phyloP scores from a whole-genome alignment of 2,797 vertebrate genomes.

The Enteromius thamalakanensis region DNA sequence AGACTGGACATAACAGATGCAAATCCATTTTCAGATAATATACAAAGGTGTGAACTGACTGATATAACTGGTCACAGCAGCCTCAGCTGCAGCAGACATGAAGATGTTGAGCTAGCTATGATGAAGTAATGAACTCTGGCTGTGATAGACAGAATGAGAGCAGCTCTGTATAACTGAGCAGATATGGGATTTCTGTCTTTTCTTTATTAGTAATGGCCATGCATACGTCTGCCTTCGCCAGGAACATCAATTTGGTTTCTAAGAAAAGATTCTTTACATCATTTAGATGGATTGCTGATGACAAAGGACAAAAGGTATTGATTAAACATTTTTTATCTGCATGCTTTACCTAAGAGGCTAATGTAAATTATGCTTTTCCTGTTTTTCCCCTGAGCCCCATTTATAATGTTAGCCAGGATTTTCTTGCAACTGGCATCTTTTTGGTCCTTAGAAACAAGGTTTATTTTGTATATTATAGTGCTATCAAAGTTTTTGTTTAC shows the following conservation, averaged over 20 bases:
- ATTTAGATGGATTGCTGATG: background rate
- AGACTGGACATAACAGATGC: constrained; percentile 76
- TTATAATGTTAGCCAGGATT: background rate
- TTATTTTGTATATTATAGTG: background rate
- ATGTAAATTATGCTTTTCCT: background rate
- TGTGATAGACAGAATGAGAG: constrained; percentile 1
- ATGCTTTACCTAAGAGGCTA: background rate
- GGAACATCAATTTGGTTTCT: background rate
- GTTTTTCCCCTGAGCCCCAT: background rate
- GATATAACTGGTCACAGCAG: background rate
- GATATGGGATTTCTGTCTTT: background rate
- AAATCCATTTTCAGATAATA: background rate
- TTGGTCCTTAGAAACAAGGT: background rate
- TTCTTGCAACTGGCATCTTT: background rate
- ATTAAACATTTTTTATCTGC: background rate
- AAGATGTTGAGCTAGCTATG: constrained; percentile 15
- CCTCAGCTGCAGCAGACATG: background rate
- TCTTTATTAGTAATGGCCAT: constrained; percentile 2
- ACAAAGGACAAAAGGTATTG: constrained; percentile 8
- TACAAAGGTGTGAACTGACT: background rate
- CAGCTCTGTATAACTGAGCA: background rate
- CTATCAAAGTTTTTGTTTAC: too few relatives aligned
- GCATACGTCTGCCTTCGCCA: background rate
- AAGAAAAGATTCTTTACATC: constrained; percentile 1
- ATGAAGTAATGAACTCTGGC: constrained; percentile 2